Evolutionary conservation across 2,888 invertebrate genomes (phyloP).

Genomic region (Portevinia maculata): DNA sequence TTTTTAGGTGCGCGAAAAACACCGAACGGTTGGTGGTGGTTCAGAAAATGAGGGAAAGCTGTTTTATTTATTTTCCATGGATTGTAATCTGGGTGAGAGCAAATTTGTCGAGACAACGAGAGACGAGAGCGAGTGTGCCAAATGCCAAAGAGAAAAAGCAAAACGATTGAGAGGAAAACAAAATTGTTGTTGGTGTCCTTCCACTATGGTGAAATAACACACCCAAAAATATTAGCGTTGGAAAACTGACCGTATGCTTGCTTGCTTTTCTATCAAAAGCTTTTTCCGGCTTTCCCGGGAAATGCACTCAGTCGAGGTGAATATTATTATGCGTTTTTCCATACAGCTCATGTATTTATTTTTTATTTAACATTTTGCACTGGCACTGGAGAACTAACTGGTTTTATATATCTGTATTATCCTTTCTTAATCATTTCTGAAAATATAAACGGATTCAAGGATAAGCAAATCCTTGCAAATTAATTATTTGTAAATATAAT

Average conservation of each 20-base stretch:
- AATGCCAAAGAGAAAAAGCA: not conserved
- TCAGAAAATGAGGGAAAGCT: constrained; percentile 62
- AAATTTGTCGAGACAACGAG: constrained; percentile 11
- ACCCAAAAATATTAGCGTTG: constrained; percentile 53
- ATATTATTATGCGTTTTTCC: not conserved
- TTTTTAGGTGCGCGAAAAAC: constrained; percentile 65
- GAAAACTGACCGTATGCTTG: constrained; percentile 23
- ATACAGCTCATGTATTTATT: too few relatives aligned
- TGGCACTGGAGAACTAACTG: too few relatives aligned
- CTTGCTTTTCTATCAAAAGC: constrained; percentile 16
- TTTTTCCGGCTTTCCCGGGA: constrained; percentile 63
- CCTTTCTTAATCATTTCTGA: too few relatives aligned
- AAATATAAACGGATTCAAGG: too few relatives aligned
- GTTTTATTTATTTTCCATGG: constrained; percentile 42
- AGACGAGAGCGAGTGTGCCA: not conserved
- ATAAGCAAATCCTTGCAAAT: too few relatives aligned
- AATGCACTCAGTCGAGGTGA: constrained; percentile 59
- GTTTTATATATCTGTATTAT: too few relatives aligned
- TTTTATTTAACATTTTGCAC: not conserved
- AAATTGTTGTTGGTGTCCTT: constrained; percentile 31
- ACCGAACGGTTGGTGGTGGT: constrained; percentile 50
- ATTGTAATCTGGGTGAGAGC: constrained; percentile 70
- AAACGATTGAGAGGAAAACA: constrained; percentile 7
- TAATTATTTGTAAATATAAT: too few relatives aligned
- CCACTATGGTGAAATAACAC: constrained; percentile 68